Base-by-base conservation (phyloP, 2,113 vertebrate species). In the Halcyon senegalensis region DNA sequence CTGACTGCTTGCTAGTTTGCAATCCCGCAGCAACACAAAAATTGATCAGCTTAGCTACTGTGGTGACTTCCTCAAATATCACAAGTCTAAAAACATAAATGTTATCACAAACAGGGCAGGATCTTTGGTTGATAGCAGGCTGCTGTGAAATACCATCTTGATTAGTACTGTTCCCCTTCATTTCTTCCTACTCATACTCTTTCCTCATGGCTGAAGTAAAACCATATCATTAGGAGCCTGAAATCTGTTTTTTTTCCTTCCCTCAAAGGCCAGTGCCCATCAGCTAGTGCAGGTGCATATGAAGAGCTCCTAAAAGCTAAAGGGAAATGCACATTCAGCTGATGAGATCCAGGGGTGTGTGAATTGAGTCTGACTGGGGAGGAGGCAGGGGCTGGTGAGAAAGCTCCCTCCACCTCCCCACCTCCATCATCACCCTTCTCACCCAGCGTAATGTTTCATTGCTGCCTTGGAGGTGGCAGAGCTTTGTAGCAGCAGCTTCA, bases 181-280 rank as follows among this genome's bases (percentile, higher is more conserved):
- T 53, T 77, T 56, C 62, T 89, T 70, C 44, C 87, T 78, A 35
- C 30, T 89, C 2, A 5, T 30, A 55, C 55, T 48, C 14, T 81
- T 69, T 81, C 33, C 35, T 73, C 46, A 60, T 4, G 18, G 41
- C 12, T 79, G 58, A 87, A 75, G 35, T 75, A 87, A 87, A 91
- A 82, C 9, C 0, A 0, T 43, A 59, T 21, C 10, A 69, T 58
- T 41, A n/a, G 28, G 17, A 70, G 43, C 43, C n/a, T 89, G 51
- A 60, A 68, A 82, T 20, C 70, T 46, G 72, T 7, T 17, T 79
- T 27, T 53, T 82, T 37, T 4, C 0, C 24, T 89, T 48, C 31
- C 59, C 59, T 80, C 37, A 24, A 87, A 64, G 66, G 28, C 50
- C 37, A 70, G 37, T 7, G 17, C 55, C n/a, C 9, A 10, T 31